phyloP scores from a whole-genome alignment of 2,888 invertebrate genomes.

The Drosophila nr. fundita region DNA sequence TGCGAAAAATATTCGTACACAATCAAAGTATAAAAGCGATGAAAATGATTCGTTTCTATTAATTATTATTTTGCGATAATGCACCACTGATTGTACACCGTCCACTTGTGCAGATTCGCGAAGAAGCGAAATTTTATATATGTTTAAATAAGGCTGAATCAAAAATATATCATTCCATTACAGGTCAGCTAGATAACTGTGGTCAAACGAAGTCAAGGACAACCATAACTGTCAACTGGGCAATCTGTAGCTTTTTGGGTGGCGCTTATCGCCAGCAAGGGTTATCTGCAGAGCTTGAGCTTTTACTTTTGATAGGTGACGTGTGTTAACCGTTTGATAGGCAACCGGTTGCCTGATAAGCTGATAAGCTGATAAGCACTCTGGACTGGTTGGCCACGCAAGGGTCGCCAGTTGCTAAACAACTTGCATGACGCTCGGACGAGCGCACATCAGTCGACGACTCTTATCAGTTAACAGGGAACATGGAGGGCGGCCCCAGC shows the following conservation, averaged over 20 bases:
- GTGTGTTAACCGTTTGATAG: constrained; percentile 58
- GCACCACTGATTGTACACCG: neutral
- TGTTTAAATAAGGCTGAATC: neutral
- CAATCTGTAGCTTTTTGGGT: constrained; percentile 31
- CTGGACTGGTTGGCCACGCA: constrained; percentile 36
- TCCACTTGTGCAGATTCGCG: neutral
- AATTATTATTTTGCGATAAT: neutral
- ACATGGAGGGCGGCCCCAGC: constrained; percentile 69
- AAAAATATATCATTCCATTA: neutral
- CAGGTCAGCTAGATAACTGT: neutral
- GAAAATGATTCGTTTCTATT: neutral
- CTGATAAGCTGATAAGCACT: constrained; percentile 41
- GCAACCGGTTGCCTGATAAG: constrained; percentile 60
- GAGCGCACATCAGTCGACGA: constrained; percentile 10
- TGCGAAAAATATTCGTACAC: neutral
- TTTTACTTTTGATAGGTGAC: constrained; percentile 60
- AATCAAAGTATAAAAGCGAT: neutral
- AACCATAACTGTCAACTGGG: constrained; percentile 29
- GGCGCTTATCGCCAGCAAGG: neutral
- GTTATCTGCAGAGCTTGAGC: constrained; percentile 52
- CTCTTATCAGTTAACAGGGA: constrained; percentile 61
- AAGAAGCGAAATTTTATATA: neutral
- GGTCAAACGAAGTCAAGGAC: constrained; percentile 21
- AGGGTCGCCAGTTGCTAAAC: constrained; percentile 55
- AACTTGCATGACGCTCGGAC: constrained; percentile 56